Evolutionary conservation across 2,113 vertebrate genomes (phyloP).

Genomic region (Engraulis encrasicolus): DNA sequence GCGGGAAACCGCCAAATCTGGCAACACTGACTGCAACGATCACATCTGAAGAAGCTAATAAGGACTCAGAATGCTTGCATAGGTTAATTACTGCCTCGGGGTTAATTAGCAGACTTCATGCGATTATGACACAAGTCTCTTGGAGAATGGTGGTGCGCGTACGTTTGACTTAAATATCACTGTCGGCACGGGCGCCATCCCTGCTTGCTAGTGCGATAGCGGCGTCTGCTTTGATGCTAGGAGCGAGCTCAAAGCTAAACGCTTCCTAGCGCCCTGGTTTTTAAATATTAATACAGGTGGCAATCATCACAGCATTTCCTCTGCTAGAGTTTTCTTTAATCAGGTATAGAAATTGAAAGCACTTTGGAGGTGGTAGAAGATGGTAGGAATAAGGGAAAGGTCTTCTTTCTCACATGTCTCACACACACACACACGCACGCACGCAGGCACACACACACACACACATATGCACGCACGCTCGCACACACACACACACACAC

Average conservation of each 20-base stretch:
- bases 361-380: conserved; percentile 27
- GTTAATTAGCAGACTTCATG: conserved; percentile 51
- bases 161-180: conserved; percentile 48
- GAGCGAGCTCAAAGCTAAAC: conserved; percentile 43
- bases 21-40: too few relatives aligned
- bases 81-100: conserved; percentile 45
- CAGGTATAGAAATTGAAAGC: conserved; percentile 37
- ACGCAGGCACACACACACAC: too few relatives aligned
- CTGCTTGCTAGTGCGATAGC: conserved; percentile 49
- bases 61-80: conserved; percentile 31
- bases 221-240: conserved; percentile 31
- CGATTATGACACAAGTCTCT: conserved; percentile 50
- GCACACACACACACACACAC: too few relatives aligned
- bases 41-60: conserved; percentile 38
- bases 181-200: conserved; percentile 48
- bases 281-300: conserved; percentile 50
- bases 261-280: conserved; percentile 48
- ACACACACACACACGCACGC: too few relatives aligned
- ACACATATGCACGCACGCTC: too few relatives aligned
- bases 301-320: conserved; percentile 40
- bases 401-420: too few relatives aligned
- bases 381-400: not conserved
- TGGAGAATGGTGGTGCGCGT: conserved; percentile 45
- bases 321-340: conserved; percentile 23
- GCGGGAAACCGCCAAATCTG: too few relatives aligned